phyloP scores from a whole-genome alignment of 2,797 vertebrate species.

The Microctenopoma stevenorrisi region DNA sequence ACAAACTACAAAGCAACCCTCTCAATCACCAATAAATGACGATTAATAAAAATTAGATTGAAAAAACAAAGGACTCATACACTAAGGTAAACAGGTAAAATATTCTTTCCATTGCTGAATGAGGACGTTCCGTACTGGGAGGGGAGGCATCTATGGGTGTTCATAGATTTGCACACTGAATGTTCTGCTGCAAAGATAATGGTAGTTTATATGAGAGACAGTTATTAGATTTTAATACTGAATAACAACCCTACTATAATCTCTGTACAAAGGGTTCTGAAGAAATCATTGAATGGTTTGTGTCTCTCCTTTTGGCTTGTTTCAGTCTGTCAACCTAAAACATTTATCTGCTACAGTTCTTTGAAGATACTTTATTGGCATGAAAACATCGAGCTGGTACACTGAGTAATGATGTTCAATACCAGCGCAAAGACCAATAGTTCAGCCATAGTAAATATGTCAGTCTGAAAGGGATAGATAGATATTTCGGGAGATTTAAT shows the following conservation, averaged over 20 bases:
- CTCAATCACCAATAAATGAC: not conserved
- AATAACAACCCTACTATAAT: not conserved
- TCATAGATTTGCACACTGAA: not conserved
- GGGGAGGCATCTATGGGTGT: not conserved
- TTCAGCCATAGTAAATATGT: not conserved
- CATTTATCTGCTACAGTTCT: no score
- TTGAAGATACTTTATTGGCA: conserved; percentile 15
- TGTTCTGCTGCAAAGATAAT: not conserved
- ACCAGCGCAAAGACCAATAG: not conserved
- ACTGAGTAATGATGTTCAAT: not conserved
- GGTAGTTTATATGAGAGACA: not conserved
- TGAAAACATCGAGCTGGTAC: conserved; percentile 4
- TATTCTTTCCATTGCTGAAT: not conserved
- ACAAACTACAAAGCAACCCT: not conserved
- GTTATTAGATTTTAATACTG: not conserved
- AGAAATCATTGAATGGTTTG: not conserved
- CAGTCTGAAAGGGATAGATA: not conserved
- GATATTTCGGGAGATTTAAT: not conserved
- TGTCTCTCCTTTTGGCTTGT: not conserved
- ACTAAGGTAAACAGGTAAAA: not conserved
- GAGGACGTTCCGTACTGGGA: not conserved
- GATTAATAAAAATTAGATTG: conserved; percentile 4
- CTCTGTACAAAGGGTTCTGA: not conserved
- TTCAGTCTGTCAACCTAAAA: not conserved
- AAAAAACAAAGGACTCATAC: not conserved